A percentile compares a stretch with the other conserved stretches of the same genome.
These are phyloP conservation scores for Lipotes vexillifer DNA, from an alignment of 2,113 vertebrate genomes.

Conservation along the genomic window DNA sequence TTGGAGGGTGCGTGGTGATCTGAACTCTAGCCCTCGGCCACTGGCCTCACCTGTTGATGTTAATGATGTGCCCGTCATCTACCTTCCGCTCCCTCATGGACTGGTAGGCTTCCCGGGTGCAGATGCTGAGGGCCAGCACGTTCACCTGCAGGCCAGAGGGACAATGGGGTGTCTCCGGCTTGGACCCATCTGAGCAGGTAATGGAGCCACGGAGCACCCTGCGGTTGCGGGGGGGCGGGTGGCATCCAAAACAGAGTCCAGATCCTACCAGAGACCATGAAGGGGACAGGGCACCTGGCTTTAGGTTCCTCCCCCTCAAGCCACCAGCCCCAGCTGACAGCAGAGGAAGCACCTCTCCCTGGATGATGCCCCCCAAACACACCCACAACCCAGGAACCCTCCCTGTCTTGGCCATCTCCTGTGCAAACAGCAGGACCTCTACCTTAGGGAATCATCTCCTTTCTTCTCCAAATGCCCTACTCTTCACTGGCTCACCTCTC, in stretches of 20 bases:
- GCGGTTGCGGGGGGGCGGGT: fast-evolving
- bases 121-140: constrained; percentile 94
- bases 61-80: constrained; percentile 96
- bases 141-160: constrained; percentile 86
- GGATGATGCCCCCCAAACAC: background rate
- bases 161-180: background rate
- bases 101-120: constrained; percentile 93
- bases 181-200: background rate
- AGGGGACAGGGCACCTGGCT: background rate
- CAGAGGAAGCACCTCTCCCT: background rate
- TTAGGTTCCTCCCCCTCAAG: background rate
- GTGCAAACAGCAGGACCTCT: background rate
- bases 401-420: background rate
- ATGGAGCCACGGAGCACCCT: background rate
- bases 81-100: constrained; percentile 95
- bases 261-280: background rate
- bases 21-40: background rate
- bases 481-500: background rate
- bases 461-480: background rate
- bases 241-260: background rate
- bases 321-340: background rate
- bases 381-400: background rate
- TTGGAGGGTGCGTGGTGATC: background rate
- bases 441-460: background rate
- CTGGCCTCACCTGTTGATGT: constrained; percentile 91